phyloP scores from a whole-genome alignment of 2,797 vertebrate species.

The Pantherophis alleghaniensis region DNA sequence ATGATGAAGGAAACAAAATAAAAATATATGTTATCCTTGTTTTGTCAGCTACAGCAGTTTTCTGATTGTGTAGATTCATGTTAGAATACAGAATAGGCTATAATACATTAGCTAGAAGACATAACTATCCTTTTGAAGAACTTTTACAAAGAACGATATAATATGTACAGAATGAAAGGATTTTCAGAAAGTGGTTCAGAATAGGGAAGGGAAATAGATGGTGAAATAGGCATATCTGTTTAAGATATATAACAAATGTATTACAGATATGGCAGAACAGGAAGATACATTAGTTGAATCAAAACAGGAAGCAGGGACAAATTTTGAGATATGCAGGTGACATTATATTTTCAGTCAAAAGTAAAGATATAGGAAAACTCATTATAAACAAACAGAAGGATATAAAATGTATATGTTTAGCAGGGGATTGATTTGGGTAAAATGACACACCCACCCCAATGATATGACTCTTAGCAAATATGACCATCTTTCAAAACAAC shows the following conservation, averaged over 20 bases:
- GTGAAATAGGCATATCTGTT: background rate
- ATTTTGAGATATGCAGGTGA: background rate
- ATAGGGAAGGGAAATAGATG: background rate
- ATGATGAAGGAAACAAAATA: background rate
- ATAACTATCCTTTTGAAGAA: background rate
- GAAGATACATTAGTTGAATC: background rate
- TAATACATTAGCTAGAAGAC: background rate
- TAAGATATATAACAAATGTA: background rate
- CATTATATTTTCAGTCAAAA: background rate
- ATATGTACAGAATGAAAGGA: background rate
- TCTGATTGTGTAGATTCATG: background rate
- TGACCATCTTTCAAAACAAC: constrained; percentile 7
- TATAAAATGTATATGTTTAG: no score
- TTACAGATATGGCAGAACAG: background rate
- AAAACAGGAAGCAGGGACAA: background rate
- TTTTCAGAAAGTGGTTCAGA: background rate
- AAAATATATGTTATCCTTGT: background rate
- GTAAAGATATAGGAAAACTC: background rate
- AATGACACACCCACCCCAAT: background rate
- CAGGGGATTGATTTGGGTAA: background rate
- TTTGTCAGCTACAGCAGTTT: background rate
- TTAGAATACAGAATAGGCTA: background rate
- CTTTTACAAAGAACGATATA: background rate
- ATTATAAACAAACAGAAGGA: background rate
- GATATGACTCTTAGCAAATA: background rate